phyloP scores from a whole-genome alignment of 2,113 vertebrate genomes.

The Morone chrysops region DNA sequence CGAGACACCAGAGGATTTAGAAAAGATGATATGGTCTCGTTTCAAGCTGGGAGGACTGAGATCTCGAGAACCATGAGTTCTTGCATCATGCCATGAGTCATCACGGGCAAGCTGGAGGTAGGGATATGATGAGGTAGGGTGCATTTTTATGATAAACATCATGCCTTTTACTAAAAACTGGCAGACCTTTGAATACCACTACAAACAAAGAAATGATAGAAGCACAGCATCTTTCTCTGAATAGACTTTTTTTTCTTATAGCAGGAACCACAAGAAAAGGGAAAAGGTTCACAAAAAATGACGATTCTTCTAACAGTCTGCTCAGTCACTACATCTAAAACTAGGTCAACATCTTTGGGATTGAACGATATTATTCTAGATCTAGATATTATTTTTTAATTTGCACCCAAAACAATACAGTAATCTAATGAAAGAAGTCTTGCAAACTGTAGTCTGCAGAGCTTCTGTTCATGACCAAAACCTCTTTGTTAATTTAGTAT shows the following conservation, averaged over 20 bases:
- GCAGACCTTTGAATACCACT: conserved; percentile 18
- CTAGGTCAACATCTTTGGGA: not conserved
- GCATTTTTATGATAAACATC: conserved; percentile 53
- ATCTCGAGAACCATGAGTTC: conserved; percentile 23
- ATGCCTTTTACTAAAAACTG: conserved; percentile 36
- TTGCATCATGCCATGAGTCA: conserved; percentile 54
- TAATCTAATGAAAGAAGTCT: not conserved
- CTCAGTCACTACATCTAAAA: conserved; percentile 5
- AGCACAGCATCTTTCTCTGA: conserved; percentile 7
- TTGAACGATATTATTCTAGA: not conserved
- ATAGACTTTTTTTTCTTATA: not conserved
- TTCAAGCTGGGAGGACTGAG: conserved; percentile 25
- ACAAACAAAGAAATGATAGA: conserved; percentile 11
- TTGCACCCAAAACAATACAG: not conserved
- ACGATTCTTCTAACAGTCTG: not conserved
- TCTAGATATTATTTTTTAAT: not conserved
- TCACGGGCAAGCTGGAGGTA: conserved; percentile 32
- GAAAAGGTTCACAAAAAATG: not conserved
- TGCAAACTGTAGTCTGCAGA: not conserved
- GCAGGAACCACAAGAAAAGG: not conserved
- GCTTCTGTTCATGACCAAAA: not conserved
- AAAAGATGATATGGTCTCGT: conserved; percentile 37
- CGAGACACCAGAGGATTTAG: conserved; percentile 12
- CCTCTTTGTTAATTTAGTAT: not conserved
- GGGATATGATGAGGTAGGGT: conserved; percentile 22